Evolutionary conservation across 2,113 vertebrate genomes (phyloP).

Genomic region (Rhombomys opimus): DNA sequence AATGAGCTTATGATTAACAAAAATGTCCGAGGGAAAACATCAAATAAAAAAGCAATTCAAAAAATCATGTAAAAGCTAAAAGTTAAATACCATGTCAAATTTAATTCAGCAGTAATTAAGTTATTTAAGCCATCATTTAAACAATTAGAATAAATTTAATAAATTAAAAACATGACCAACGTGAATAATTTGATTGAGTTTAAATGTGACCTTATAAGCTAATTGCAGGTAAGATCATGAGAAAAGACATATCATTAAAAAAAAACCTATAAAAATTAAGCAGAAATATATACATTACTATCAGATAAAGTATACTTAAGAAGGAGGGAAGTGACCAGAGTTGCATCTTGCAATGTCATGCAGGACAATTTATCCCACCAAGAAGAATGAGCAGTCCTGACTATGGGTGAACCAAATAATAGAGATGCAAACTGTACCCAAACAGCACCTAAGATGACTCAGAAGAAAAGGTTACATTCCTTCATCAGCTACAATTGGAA

Average conservation of each 20-base stretch:
- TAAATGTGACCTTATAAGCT: neutral
- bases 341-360: neutral
- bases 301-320: neutral
- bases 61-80: neutral
- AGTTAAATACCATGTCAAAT: neutral
- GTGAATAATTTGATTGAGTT: neutral
- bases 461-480: neutral
- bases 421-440: neutral
- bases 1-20: neutral
- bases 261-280: slow-evolving; percentile 13
- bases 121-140: neutral
- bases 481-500: neutral
- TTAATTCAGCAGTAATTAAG: neutral
- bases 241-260: neutral
- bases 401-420: neutral
- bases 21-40: neutral
- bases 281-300: neutral
- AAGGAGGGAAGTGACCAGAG: neutral
- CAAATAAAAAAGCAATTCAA: too few species aligned
- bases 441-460: neutral
- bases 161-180: neutral
- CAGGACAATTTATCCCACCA: accelerated
- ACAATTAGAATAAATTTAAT: neutral
- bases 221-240: neutral
- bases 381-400: neutral